phyloP scores from a whole-genome alignment of 2,888 invertebrate genomes.

The Temnothorax ravouxi region DNA sequence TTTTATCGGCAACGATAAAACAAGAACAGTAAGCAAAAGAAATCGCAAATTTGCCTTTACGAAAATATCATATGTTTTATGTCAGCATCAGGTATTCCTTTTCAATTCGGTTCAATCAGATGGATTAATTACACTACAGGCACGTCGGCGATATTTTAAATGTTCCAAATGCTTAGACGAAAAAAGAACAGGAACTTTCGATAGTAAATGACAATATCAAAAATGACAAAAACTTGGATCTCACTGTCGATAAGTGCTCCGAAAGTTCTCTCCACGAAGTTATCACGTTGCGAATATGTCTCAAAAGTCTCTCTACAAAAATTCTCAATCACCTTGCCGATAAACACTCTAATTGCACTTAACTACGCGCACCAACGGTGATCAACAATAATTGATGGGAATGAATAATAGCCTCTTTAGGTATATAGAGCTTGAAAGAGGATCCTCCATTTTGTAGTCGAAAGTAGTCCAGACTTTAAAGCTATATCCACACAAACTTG shows the following conservation, averaged over 20 bases:
- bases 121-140: not conserved
- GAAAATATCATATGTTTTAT: not conserved
- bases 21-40: not conserved
- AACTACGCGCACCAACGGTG: not conserved
- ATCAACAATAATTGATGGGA: not conserved
- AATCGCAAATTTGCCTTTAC: not conserved
- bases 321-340: not conserved
- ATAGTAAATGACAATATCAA: not conserved
- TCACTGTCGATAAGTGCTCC: not conserved
- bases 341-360: not conserved
- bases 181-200: not conserved
- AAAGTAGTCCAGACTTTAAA: too few species aligned
- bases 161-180: not conserved
- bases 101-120: not conserved
- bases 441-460: too few species aligned
- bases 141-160: not conserved
- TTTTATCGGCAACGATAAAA: conserved; percentile 55
- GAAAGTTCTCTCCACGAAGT: not conserved
- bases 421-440: too few species aligned
- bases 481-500: too few species aligned
- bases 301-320: not conserved
- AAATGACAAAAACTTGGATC: not conserved
- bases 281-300: not conserved
- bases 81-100: not conserved
- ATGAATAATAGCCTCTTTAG: too few species aligned